Percentiles rank a stretch among this genome's conserved stretches.
Evolutionary conservation across 2,797 vertebrate species (phyloP).

Genomic region (Gambusia yucatana): DNA sequence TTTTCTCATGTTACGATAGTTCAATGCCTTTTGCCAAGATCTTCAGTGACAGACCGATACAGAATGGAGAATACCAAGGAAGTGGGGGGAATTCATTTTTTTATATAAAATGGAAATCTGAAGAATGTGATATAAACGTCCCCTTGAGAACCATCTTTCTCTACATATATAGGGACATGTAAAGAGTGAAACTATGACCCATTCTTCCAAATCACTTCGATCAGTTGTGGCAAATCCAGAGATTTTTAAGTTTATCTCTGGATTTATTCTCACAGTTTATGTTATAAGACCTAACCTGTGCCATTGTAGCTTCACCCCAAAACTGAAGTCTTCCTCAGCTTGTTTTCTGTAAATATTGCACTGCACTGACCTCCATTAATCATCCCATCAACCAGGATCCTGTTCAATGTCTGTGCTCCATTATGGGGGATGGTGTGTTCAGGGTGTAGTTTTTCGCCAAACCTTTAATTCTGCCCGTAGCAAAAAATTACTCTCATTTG

Average conservation of each 20-base stretch:
- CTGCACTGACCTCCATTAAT: neutral
- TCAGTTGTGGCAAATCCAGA: neutral
- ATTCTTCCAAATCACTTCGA: neutral
- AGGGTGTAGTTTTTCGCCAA: neutral
- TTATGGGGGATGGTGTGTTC: neutral
- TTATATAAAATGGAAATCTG: neutral
- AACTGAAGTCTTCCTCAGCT: neutral
- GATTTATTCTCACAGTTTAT: neutral
- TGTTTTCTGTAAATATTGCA: neutral
- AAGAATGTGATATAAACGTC: neutral
- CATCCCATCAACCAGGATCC: neutral
- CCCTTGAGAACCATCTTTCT: neutral
- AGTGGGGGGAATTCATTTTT: neutral
- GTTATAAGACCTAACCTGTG: neutral
- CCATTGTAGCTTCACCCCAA: neutral
- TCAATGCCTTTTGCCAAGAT: neutral
- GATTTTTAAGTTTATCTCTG: neutral
- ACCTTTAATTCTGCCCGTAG: neutral
- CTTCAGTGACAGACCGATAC: neutral
- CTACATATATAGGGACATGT: neutral
- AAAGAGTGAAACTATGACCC: neutral
- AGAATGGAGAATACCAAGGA: neutral
- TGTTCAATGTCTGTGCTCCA: neutral
- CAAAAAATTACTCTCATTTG: neutral
- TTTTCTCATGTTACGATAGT: neutral